A percentile compares a stretch with the other conserved stretches of the same genome.
phyloP scores from a whole-genome alignment of 2,797 vertebrate genomes.

The Anomalospiza imberbis region DNA sequence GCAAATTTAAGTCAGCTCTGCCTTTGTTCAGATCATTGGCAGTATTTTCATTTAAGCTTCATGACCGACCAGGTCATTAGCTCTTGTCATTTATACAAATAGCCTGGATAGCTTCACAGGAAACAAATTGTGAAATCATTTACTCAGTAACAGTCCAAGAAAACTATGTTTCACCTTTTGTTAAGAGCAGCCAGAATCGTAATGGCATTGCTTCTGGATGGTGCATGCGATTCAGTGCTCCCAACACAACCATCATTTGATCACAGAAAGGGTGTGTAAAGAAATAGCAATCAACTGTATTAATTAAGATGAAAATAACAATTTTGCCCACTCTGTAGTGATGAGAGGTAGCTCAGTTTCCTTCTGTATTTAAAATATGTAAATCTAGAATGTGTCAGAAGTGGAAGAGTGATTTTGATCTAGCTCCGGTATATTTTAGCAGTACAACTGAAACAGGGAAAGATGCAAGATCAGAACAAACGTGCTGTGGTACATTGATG shows the following conservation, averaged over 20 bases:
- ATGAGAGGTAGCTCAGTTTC: neutral
- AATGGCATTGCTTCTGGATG: neutral
- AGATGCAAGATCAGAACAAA: neutral
- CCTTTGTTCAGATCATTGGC: neutral
- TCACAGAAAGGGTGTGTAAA: neutral
- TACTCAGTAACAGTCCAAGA: neutral
- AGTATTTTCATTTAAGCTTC: neutral
- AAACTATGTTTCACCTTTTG: neutral
- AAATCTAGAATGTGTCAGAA: neutral
- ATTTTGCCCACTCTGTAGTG: neutral
- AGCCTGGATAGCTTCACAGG: neutral
- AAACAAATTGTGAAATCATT: slow-evolving; percentile 1
- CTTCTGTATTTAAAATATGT: neutral
- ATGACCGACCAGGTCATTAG: neutral
- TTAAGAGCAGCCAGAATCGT: neutral
- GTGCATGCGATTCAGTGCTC: neutral
- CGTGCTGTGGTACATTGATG: neutral
- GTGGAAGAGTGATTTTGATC: neutral
- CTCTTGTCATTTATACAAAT: neutral
- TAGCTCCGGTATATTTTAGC: neutral
- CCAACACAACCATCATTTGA: no score
- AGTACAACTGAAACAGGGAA: neutral
- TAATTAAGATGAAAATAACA: neutral
- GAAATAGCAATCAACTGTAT: neutral
- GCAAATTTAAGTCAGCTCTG: neutral